Conservation (phyloP, 2,113 vertebrate species). For the Ascaphus truei region DNA sequence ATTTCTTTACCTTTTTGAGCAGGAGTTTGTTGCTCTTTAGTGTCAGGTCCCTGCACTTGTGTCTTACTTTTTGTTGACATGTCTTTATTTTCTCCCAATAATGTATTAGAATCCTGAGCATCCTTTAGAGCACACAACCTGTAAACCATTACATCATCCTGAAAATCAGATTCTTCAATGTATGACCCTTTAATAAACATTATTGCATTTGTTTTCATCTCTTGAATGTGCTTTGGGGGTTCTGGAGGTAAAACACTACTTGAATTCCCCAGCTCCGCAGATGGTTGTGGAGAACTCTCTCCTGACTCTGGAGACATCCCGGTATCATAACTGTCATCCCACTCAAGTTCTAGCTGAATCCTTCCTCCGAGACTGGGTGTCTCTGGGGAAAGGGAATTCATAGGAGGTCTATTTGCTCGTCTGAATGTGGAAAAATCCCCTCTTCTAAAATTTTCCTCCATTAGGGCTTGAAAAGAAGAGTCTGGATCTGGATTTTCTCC, state of each 20-base stretch:
- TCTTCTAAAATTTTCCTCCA: conserved; percentile 56
- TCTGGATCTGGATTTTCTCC: conserved; percentile 81
- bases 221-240: conserved; percentile 86
- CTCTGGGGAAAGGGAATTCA: conserved; percentile 12
- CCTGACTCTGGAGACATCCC: conserved; percentile 65
- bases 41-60: conserved; percentile 43
- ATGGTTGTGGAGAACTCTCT: conserved; percentile 37
- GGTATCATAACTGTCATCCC: conserved; percentile 93
- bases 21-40: not conserved
- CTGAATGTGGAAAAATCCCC: conserved; percentile 34
- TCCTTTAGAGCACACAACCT: conserved; percentile 87
- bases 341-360: conserved; percentile 81
- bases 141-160: conserved; percentile 92
- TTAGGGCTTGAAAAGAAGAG: conserved; percentile 62
- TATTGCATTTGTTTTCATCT: conserved; percentile 85
- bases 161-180: conserved; percentile 91
- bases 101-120: conserved; percentile 43
- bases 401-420: conserved; percentile 38
- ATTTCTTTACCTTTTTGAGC: conserved; percentile 32
- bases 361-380: conserved; percentile 47
- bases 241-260: conserved; percentile 48
- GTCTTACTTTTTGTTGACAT: not conserved
- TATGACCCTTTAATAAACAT: conserved; percentile 87
- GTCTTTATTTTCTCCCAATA: conserved; percentile 10
- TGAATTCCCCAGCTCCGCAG: conserved; percentile 34